Percentiles rank a stretch among this genome's conserved stretches.
phyloP scores from a whole-genome alignment of 2,797 vertebrate species.

The Huso huso region DNA sequence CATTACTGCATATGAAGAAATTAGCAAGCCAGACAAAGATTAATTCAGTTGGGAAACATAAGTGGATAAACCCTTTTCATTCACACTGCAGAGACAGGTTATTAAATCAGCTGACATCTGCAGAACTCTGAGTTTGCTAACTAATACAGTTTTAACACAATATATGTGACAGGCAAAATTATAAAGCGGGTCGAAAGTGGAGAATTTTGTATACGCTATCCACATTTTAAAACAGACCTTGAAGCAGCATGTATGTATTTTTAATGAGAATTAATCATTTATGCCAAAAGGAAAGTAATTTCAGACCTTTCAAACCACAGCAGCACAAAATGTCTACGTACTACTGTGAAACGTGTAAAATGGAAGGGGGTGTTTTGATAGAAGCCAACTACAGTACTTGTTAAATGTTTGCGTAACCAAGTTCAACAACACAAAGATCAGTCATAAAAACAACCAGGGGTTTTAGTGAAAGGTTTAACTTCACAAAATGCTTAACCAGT shows the following conservation, averaged over 20 bases:
- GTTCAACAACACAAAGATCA: background rate
- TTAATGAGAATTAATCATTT: constrained; percentile 3
- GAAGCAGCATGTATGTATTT: background rate
- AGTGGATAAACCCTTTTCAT: too few species aligned
- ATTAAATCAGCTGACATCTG: too few species aligned
- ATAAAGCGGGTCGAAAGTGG: background rate
- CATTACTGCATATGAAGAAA: background rate
- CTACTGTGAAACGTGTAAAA: background rate
- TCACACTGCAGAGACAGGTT: too few species aligned
- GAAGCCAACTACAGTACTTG: background rate
- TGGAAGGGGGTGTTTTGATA: background rate
- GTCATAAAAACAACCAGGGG: background rate
- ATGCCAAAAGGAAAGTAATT: constrained; percentile 3
- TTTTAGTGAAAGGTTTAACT: too few species aligned
- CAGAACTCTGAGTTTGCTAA: too few species aligned
- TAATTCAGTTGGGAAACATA: too few species aligned
- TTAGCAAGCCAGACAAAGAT: background rate
- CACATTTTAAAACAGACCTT: background rate
- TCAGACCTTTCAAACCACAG: constrained; percentile 3
- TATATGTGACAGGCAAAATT: background rate
- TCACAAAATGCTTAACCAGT: too few species aligned
- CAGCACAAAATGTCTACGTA: background rate
- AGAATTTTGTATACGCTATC: background rate
- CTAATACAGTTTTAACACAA: too few species aligned
- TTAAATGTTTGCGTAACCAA: background rate